Evolutionary conservation across 2,113 vertebrate species (phyloP), one percentile per base, ranked within the genome.

Genomic region (Eubucco bourcierii): DNA sequence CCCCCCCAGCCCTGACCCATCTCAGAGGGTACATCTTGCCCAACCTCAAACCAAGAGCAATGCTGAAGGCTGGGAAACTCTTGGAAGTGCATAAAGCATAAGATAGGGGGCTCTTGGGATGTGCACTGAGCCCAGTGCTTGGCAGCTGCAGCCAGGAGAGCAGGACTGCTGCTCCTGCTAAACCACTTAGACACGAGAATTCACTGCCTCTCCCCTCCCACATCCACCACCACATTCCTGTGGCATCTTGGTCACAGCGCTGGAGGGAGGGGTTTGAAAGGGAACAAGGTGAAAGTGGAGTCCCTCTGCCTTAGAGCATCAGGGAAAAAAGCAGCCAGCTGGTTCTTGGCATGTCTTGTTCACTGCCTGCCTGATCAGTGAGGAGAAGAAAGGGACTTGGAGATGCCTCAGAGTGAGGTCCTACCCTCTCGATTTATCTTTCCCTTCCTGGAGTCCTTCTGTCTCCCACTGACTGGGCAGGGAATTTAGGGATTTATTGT

Each of bases 401-500:
- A 87, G 59, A 11, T 73, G 78, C 31, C 91, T 55, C 95, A 94
- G 46, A 21, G 21, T 23, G 50, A 92, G 67, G 24, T 91, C 16
- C 29, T 89, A n/a, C 46, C 67, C 61, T 76, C 73, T 34, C 77
- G 90, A 73, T 89, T 90, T 73, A 68, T 90, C 90, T 90, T 82
- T 61, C 50, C 76, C 60, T 94, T 94, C 79, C 81, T 73, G 75
- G 91, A 95, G 84, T 79, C 72, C 78, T 95, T 80, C 74, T 87
- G 81, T 94, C 71, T 95, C 75, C 27, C 25, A 12, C 55, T 89
- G 87, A 39, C 71, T 80, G 79, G 72, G 67, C 75, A 94, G 75
- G 27, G 64, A 90, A 66, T 70, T 65, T 19, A 82, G 87, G 91
- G 87, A 91, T 94, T 96, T 96, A 65, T 90, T 82, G 87, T 82